A percentile compares a stretch with the other conserved stretches of the same genome.
Evolutionary conservation across 2,797 vertebrate species (phyloP).

Genomic region (Salarias fasciatus): DNA sequence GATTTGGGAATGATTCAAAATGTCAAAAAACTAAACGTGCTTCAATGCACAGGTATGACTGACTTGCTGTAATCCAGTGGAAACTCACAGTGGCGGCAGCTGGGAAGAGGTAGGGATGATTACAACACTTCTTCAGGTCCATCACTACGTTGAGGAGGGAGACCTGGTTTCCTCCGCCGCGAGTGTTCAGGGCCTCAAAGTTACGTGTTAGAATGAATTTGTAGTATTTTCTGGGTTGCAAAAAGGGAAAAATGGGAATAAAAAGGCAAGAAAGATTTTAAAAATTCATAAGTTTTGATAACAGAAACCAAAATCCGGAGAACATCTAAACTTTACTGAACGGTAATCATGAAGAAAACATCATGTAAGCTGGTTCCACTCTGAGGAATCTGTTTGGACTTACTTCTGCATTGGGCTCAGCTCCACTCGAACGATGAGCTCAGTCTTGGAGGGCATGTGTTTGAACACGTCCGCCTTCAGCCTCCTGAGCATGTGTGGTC

Average conservation of each 20-base stretch:
- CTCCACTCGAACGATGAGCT: constrained; percentile 96
- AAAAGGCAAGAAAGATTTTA: neutral
- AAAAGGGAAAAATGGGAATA: too few species aligned
- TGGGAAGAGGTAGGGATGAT: constrained; percentile 98
- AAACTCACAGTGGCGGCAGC: constrained; percentile 91
- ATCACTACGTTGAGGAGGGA: constrained; percentile 98
- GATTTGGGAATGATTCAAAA: constrained; percentile 5
- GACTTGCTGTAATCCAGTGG: too few species aligned
- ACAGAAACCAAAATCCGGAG: neutral
- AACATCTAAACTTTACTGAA: too few species aligned
- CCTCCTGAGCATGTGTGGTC: constrained; percentile 96
- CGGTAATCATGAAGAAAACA: too few species aligned
- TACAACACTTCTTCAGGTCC: constrained; percentile 99
- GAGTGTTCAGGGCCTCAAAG: constrained; percentile 97
- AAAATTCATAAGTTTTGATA: neutral
- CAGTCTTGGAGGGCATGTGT: constrained; percentile 98
- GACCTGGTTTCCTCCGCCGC: constrained; percentile 97
- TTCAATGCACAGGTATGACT: neutral
- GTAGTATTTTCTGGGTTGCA: constrained; percentile 92
- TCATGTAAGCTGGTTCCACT: too few species aligned
- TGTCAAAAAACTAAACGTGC: neutral
- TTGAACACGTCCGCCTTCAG: constrained; percentile 99
- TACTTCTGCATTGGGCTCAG: constrained; percentile 99
- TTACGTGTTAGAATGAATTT: constrained; percentile 98
- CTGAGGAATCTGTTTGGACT: constrained; percentile 43